Conservation (phyloP, 2,888 invertebrate species). For the Hedychridium roseum region DNA sequence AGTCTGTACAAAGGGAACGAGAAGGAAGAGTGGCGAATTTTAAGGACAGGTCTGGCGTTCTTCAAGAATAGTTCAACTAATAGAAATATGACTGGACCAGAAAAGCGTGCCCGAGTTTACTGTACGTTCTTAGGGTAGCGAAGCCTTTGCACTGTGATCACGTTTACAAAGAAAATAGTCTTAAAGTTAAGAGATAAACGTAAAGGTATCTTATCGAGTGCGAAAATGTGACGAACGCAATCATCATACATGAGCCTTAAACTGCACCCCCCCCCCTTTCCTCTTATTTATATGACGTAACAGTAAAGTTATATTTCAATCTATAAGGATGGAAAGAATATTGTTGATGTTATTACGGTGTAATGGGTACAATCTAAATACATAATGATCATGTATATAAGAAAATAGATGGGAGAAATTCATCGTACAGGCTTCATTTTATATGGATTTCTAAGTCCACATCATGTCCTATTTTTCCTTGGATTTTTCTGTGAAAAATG, state of each 20-base stretch:
- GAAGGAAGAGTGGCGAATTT: neutral
- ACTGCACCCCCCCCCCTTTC: slow-evolving; percentile 44
- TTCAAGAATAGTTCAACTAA: no score
- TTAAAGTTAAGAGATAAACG: slow-evolving; percentile 46
- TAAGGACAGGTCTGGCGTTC: slow-evolving; percentile 1
- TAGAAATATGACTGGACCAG: slow-evolving; percentile 26
- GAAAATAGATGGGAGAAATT: slow-evolving; percentile 20
- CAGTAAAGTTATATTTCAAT: slow-evolving; percentile 45
- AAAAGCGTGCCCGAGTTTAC: slow-evolving; percentile 25
- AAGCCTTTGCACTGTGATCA: slow-evolving; percentile 60
- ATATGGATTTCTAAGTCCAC: no score
- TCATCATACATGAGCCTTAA: slow-evolving; percentile 38
- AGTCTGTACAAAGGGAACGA: no score
- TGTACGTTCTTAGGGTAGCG: slow-evolving; percentile 24
- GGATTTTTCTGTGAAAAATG: no score
- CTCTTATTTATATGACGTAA: slow-evolving; percentile 3
- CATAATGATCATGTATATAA: slow-evolving; percentile 52
- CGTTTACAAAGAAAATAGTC: slow-evolving; percentile 55
- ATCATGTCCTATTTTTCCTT: no score
- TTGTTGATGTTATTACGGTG: slow-evolving; percentile 60
- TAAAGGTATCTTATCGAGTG: slow-evolving; percentile 30
- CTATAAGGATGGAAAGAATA: slow-evolving; percentile 42
- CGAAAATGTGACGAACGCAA: slow-evolving; percentile 54
- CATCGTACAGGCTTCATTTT: slow-evolving; percentile 13
- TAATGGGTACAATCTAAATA: slow-evolving; percentile 60